Percentiles rank a stretch among this genome's conserved stretches.
Conservation (phyloP, 1,140 invertebrate species). For the Andricus grossulariae region DNA sequence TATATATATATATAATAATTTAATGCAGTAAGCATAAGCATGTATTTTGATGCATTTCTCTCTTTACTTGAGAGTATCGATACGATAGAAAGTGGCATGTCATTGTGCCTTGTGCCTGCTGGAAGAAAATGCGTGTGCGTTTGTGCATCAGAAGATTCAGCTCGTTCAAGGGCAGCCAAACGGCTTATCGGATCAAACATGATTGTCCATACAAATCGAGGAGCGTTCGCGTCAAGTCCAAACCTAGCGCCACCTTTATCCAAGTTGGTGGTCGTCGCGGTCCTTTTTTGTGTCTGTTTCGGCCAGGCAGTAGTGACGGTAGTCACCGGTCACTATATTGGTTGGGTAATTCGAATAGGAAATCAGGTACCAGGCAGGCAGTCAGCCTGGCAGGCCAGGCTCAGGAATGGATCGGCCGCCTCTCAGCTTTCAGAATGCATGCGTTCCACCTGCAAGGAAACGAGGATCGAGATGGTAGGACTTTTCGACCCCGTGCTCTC, state of each 20-base stretch:
- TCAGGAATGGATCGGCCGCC: constrained; percentile 4
- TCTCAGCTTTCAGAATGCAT: constrained; percentile 6
- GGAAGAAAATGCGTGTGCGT: neutral
- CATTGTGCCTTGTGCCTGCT: constrained; percentile 7
- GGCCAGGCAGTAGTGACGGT: neutral
- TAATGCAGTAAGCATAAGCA: neutral
- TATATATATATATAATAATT: no score
- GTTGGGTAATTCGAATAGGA: neutral
- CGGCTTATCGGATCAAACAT: no score
- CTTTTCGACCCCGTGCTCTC: neutral
- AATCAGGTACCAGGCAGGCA: neutral
- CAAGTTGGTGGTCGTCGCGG: neutral
- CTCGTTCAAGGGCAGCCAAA: no score
- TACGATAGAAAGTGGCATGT: constrained; percentile 22
- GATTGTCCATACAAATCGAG: no score
- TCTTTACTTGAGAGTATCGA: neutral
- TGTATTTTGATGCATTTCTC: neutral
- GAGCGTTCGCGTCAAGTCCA: no score
- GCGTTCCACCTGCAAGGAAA: constrained; percentile 14
- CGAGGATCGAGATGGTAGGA: neutral
- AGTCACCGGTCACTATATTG: no score
- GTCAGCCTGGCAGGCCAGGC: neutral
- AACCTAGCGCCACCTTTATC: constrained; percentile 18
- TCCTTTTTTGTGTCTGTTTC: constrained; percentile 5
- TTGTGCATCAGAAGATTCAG: neutral